Conservation (phyloP, 2,797 vertebrate species). For the Distichodus sexfasciatus region DNA sequence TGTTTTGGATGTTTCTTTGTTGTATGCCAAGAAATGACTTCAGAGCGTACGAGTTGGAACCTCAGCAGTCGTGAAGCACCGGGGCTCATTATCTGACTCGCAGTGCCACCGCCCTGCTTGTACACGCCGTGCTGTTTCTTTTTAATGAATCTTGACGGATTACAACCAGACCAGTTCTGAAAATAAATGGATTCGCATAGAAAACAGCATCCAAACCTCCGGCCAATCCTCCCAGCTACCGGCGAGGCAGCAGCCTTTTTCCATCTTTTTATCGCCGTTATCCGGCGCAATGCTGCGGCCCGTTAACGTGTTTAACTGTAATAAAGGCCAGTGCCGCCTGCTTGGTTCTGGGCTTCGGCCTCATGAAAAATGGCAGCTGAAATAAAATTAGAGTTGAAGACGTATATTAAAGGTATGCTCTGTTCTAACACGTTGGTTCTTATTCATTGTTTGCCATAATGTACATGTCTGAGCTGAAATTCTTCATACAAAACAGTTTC, state of each 20-base stretch:
- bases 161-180: neutral
- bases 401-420: constrained; percentile 29
- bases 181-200: neutral
- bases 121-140: neutral
- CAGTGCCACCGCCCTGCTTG: constrained; percentile 1
- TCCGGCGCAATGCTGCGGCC: neutral
- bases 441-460: too few relatives aligned
- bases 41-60: too few relatives aligned
- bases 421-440: too few relatives aligned
- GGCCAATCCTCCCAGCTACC: neutral
- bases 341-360: constrained; percentile 2
- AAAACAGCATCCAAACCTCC: constrained; percentile 3
- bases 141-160: constrained; percentile 21
- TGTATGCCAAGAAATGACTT: too few relatives aligned
- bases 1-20: too few relatives aligned
- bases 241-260: neutral
- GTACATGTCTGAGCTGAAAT: too few relatives aligned
- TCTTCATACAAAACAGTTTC: too few relatives aligned
- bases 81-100: constrained; percentile 5
- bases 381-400: constrained; percentile 29
- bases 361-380: constrained; percentile 29
- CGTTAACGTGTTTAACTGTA: constrained; percentile 4
- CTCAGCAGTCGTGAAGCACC: too few relatives aligned
- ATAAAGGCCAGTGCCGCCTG: constrained; percentile 13
- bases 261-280: constrained; percentile 15